phyloP scores from a whole-genome alignment of 2,113 vertebrate genomes.

The Dendropsophus ebraccatus region DNA sequence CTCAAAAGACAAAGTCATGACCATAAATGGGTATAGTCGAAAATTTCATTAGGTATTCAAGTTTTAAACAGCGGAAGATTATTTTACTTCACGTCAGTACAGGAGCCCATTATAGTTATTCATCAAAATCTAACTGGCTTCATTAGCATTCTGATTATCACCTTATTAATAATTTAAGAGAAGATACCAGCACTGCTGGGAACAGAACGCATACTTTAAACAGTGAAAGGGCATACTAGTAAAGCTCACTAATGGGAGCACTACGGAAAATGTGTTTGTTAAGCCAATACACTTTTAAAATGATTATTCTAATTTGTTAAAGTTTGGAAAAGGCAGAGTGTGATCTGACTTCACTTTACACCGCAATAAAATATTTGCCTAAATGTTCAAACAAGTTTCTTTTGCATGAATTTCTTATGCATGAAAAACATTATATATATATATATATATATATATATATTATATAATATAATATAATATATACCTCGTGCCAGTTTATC shows the following conservation, averaged over 20 bases:
- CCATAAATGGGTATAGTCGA: background rate
- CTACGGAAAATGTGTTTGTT: constrained; percentile 28
- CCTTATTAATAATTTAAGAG: constrained; percentile 52
- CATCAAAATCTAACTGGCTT: constrained; percentile 49
- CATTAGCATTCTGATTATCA: constrained; percentile 53
- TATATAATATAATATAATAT: too few species aligned
- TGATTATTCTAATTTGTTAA: constrained; percentile 36
- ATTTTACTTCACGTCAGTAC: constrained; percentile 33
- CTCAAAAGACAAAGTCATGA: background rate
- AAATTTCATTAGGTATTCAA: constrained; percentile 18
- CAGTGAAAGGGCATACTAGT: constrained; percentile 31
- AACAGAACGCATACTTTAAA: constrained; percentile 23
- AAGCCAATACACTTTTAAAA: constrained; percentile 42
- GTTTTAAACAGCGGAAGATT: constrained; percentile 21
- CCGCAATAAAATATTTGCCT: background rate
- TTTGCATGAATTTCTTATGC: too few species aligned
- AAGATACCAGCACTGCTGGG: constrained; percentile 34
- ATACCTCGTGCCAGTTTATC: background rate
- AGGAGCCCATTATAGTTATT: constrained; percentile 30
- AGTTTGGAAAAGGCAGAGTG: background rate
- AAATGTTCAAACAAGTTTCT: too few species aligned
- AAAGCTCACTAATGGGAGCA: constrained; percentile 35
- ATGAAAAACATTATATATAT: too few species aligned
- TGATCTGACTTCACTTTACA: constrained; percentile 33
- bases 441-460: too few species aligned